phyloP scores from a whole-genome alignment of 2,113 vertebrate species.

The Girardinichthys multiradiatus region DNA sequence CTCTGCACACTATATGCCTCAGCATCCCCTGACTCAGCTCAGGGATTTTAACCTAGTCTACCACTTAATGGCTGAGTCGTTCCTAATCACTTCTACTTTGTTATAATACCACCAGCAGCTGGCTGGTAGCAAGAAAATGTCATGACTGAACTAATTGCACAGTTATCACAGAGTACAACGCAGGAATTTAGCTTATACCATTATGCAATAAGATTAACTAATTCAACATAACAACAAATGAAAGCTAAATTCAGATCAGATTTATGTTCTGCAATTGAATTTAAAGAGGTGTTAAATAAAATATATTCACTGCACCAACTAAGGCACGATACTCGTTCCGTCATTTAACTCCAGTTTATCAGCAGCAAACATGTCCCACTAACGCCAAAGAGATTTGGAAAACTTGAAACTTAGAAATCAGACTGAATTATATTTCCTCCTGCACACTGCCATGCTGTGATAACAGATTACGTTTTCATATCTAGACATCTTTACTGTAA shows the following conservation, averaged over 20 bases:
- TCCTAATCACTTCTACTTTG: background rate
- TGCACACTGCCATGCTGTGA: background rate
- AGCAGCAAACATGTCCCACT: conserved; percentile 2
- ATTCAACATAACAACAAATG: no score
- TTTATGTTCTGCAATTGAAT: no score
- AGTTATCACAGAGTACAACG: background rate
- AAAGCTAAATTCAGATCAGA: no score
- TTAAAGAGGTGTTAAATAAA: background rate
- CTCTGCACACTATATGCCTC: background rate
- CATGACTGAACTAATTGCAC: background rate
- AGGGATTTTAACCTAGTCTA: background rate
- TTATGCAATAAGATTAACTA: no score
- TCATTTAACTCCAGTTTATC: conserved; percentile 15
- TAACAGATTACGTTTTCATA: background rate
- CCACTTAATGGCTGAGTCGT: background rate
- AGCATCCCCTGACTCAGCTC: background rate
- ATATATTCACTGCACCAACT: background rate
- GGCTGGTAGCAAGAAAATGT: background rate
- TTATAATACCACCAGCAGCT: background rate
- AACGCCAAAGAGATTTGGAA: background rate
- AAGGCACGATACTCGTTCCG: background rate
- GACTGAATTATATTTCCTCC: background rate
- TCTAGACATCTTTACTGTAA: conserved; percentile 4
- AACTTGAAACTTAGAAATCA: conserved; percentile 4
- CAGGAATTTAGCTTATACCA: background rate